phyloP scores from a whole-genome alignment of 2,888 invertebrate genomes.

The Yponomeuta sedellus region DNA sequence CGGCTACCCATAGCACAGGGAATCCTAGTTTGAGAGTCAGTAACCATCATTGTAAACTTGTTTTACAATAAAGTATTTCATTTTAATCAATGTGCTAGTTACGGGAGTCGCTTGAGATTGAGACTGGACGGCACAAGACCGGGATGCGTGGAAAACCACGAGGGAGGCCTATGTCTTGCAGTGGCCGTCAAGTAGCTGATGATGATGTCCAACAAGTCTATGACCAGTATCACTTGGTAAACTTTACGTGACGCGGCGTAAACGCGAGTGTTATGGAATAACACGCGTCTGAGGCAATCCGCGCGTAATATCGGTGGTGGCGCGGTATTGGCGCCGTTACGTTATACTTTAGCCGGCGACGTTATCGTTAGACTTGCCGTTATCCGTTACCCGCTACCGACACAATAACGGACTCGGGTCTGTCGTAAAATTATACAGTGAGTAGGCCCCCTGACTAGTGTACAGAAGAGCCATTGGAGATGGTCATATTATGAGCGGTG shows the following conservation, averaged over 20 bases:
- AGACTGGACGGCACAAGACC: too few species aligned
- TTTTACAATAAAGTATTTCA: too few species aligned
- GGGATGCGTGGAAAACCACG: too few species aligned
- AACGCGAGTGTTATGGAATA: background rate
- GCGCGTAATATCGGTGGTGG: background rate
- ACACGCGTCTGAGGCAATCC: background rate
- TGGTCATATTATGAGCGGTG: background rate
- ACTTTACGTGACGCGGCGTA: background rate
- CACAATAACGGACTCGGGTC: conserved; percentile 30
- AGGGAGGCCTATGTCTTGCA: too few species aligned
- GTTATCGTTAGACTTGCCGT: conserved; percentile 36
- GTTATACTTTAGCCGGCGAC: conserved; percentile 33
- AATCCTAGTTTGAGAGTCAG: too few species aligned
- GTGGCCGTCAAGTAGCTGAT: too few species aligned
- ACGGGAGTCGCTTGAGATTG: too few species aligned
- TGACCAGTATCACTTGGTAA: too few species aligned
- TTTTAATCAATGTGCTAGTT: too few species aligned
- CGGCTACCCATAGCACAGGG: too few species aligned
- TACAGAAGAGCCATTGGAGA: background rate
- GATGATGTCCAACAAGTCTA: too few species aligned
- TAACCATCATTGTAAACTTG: too few species aligned
- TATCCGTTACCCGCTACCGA: conserved; percentile 28
- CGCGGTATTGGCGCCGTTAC: conserved; percentile 36
- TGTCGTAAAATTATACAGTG: conserved; percentile 26
- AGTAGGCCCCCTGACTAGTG: conserved; percentile 16